These are phyloP conservation scores for Crocallis elinguaria DNA, from an alignment of 2,888 invertebrate genomes.

Conservation along the genomic window DNA sequence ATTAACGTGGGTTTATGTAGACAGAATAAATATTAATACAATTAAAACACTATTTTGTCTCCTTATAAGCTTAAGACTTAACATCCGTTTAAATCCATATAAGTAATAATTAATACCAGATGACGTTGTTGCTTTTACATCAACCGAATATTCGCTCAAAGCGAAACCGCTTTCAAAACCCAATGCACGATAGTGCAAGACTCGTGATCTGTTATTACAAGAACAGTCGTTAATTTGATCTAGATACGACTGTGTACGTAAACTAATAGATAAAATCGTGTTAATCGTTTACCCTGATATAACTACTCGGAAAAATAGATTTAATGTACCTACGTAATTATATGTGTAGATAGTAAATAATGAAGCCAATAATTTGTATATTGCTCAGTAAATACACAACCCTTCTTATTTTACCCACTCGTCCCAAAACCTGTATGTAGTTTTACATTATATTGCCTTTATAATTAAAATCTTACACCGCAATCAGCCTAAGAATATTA, in stretches of 20 bases:
- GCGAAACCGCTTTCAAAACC: background rate
- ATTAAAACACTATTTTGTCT: background rate
- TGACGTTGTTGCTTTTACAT: background rate
- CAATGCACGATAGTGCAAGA: conserved; percentile 1
- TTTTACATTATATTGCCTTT: conserved; percentile 8
- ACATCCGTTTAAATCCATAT: background rate
- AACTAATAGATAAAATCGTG: conserved; percentile 9
- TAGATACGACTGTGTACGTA: background rate
- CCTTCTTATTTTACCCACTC: conserved; percentile 71
- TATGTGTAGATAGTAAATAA: conserved; percentile 14
- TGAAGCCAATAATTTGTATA: conserved; percentile 63
- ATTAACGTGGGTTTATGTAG: background rate
- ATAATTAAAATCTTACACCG: conserved; percentile 7
- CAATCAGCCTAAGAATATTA: conserved; percentile 5
- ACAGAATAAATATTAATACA: background rate
- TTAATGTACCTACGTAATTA: conserved; percentile 3
- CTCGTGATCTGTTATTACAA: background rate
- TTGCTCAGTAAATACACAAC: conserved; percentile 80
- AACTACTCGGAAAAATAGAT: conserved; percentile 22
- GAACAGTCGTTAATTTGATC: background rate
- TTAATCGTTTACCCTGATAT: conserved; percentile 34
- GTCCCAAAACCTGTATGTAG: conserved; percentile 31
- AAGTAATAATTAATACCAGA: background rate
- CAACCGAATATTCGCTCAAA: background rate
- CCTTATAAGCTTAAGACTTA: background rate